phyloP scores from a whole-genome alignment of 2,797 vertebrate genomes.

The Enteromius viviparus region DNA sequence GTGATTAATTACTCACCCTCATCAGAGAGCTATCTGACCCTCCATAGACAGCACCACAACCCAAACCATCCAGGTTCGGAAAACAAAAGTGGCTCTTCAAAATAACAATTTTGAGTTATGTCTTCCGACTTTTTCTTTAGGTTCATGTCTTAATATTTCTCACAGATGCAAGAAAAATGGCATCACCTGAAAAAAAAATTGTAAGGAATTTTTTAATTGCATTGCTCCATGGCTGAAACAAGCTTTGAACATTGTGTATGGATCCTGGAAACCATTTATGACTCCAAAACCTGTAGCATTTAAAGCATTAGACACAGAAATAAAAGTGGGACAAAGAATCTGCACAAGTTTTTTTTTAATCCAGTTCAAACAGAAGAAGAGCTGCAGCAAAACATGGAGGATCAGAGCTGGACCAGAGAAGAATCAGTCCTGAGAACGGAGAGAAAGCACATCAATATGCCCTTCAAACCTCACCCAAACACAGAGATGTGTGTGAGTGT shows the following conservation, averaged over 20 bases:
- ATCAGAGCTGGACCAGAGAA: slow-evolving; percentile 43
- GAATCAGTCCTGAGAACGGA: slow-evolving; percentile 32
- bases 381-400: slow-evolving; percentile 44
- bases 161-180: not conserved
- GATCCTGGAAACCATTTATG: too few relatives aligned
- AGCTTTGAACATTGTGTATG: too few relatives aligned
- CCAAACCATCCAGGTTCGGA: too few relatives aligned
- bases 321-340: slow-evolving; percentile 5
- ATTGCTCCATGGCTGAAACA: not conserved
- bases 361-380: slow-evolving; percentile 46
- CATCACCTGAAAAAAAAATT: too few relatives aligned
- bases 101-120: too few relatives aligned
- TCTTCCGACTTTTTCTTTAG: too few relatives aligned
- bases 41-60: too few relatives aligned
- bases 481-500: not conserved
- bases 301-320: not conserved
- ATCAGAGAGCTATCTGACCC: too few relatives aligned
- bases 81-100: too few relatives aligned
- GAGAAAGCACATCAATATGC: slow-evolving; percentile 16
- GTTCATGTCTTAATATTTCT: too few relatives aligned
- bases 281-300: not conserved
- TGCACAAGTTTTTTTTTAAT: slow-evolving; percentile 27
- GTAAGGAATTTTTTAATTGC: not conserved
- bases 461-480: not conserved
- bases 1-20: too few relatives aligned